phyloP scores from a whole-genome alignment of 2,888 invertebrate genomes.

The Linhomoeus sp. region DNA sequence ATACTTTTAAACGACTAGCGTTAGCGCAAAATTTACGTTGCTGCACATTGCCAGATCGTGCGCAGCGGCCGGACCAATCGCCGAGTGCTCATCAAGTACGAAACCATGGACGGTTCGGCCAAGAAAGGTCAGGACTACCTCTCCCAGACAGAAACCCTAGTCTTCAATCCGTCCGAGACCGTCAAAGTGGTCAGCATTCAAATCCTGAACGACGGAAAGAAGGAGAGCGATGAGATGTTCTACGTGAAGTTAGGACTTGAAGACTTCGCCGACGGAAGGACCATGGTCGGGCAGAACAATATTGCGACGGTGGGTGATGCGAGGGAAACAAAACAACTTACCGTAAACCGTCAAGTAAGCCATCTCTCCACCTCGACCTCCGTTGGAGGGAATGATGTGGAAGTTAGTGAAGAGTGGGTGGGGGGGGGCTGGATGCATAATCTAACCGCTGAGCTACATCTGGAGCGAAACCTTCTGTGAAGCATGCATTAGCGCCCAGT shows the following conservation, averaged over 20 bases:
- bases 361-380: no score
- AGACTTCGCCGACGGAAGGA: background rate
- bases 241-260: conserved; percentile 34
- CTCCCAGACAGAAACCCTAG: conserved; percentile 34
- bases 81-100: conserved; percentile 28
- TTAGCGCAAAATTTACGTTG: no score
- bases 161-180: conserved; percentile 35
- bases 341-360: no score
- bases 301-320: conserved; percentile 1
- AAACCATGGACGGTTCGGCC: conserved; percentile 40
- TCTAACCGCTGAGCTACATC: no score
- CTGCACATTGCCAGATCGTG: background rate
- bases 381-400: no score
- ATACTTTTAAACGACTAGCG: no score
- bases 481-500: no score
- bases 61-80: background rate
- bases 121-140: conserved; percentile 36
- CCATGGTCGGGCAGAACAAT: conserved; percentile 10
- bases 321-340: no score
- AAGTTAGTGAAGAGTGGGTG: no score
- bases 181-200: conserved; percentile 34
- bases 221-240: conserved; percentile 43
- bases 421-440: no score
- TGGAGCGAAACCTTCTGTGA: no score
- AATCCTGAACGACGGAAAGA: conserved; percentile 39